Conservation (phyloP, 2,888 invertebrate species). For the Unio delphinus region DNA sequence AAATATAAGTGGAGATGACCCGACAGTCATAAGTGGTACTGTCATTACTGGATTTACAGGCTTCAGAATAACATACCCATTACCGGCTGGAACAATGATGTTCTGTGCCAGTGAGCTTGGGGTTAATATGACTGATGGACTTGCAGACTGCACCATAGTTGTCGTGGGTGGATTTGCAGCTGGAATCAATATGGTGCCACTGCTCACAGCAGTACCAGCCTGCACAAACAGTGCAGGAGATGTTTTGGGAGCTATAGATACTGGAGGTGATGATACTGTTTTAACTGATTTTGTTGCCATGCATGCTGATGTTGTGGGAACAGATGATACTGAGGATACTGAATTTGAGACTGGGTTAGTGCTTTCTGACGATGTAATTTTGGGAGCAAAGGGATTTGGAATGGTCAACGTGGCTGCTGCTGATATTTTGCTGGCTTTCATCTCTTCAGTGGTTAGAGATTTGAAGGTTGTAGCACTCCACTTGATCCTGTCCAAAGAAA, state of each 20-base stretch:
- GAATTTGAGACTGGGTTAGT: slow-evolving; percentile 2
- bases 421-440: slow-evolving; percentile 5
- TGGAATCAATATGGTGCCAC: too few species aligned
- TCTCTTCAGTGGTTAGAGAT: slow-evolving; percentile 2
- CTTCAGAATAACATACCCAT: slow-evolving; percentile 40
- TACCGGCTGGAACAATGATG: slow-evolving; percentile 23
- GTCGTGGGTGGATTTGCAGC: too few species aligned
- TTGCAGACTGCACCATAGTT: too few species aligned
- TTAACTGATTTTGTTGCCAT: slow-evolving; percentile 2
- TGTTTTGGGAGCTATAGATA: too few species aligned
- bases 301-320: slow-evolving; percentile 9
- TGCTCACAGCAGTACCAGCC: too few species aligned
- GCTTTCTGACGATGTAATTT: slow-evolving; percentile 5
- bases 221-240: too few species aligned
- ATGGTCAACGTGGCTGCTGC: slow-evolving; percentile 39
- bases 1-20: too few species aligned
- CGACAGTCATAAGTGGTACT: slow-evolving; percentile 1
- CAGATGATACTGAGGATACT: slow-evolving; percentile 4
- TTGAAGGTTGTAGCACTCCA: background rate
- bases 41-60: slow-evolving; percentile 14
- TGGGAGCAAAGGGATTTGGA: slow-evolving; percentile 33
- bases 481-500: slow-evolving; percentile 1
- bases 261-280: background rate
- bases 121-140: too few species aligned
- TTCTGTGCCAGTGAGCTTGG: slow-evolving; percentile 6